Base-by-base conservation (phyloP, 2,113 vertebrate genomes). In the Gadus macrocephalus region DNA sequence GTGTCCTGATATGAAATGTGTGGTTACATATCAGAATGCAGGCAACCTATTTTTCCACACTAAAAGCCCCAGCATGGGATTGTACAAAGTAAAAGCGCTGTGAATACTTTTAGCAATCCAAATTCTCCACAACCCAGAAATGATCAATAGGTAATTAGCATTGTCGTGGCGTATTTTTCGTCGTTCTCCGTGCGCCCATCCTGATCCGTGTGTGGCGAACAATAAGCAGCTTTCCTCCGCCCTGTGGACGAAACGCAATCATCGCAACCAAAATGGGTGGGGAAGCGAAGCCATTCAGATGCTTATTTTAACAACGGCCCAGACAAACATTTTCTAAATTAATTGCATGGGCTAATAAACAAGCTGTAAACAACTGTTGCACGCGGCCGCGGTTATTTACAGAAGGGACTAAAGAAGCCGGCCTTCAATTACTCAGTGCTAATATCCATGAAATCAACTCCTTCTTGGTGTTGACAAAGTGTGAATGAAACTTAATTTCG, bases 101-200 rank as follows among this genome's bases (percentile, higher is more conserved):
- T 49, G 64, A 31, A 2, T 53, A 68, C 70, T 64, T 77, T 64
- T 69, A 49, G 67, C 74, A 72, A 53, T 38, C 63, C 74, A 77
- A 42, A 78, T 49, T 49, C 42, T 14, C 78, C 62, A 60, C 20
- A 73, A 63, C 73, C 65, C 70, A 31, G 59, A 73, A 73, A 76
- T 74, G 64, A 79, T 82, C 69, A 71, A 77, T 81, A 74, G 68
- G 76, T 69, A 60, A 64, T 66, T 65, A 71, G 65, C 55, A 64
- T 78, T 2, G 70, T 4, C 25, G 20, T 28, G 12, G 20, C 19
- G n/a, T 20, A 22, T 19, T 9, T 61, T 8, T 61, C 58, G 11
- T 65, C 0, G 6, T 27, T 31, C 25, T 35, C 56, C 70, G 61
- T 16, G 61, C 8, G 31, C 53, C 11, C 11, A 60, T 62, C 31